Evolutionary conservation across 2,888 invertebrate genomes (phyloP).

Genomic region (Cerceris rybyensis): DNA sequence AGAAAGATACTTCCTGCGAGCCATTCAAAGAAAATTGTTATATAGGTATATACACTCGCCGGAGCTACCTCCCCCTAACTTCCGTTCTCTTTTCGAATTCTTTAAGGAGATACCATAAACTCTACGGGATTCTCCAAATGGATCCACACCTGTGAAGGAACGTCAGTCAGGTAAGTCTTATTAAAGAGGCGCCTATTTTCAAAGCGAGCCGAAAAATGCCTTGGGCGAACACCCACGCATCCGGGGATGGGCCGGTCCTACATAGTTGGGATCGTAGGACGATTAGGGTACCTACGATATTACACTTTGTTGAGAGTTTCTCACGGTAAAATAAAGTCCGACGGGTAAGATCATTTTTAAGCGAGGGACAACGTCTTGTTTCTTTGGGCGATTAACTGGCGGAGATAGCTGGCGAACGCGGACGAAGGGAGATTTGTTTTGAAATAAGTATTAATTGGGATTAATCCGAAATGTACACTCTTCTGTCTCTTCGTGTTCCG

Average conservation of each 20-base stretch:
- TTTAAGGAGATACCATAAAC: slow-evolving; percentile 20
- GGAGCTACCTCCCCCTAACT: slow-evolving; percentile 20
- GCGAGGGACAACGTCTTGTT: slow-evolving; percentile 7
- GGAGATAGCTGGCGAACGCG: slow-evolving; percentile 6
- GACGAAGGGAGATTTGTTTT: background rate
- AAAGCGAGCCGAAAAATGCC: slow-evolving; percentile 43
- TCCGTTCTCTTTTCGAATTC: slow-evolving; percentile 55
- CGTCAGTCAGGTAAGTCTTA: slow-evolving; percentile 46
- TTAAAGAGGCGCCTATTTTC: slow-evolving; percentile 46
- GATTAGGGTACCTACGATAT: slow-evolving; percentile 41
- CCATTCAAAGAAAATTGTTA: background rate
- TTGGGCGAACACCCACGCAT: slow-evolving; percentile 60
- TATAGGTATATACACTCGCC: background rate
- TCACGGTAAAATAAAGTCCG: slow-evolving; percentile 56
- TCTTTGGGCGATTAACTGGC: slow-evolving; percentile 38
- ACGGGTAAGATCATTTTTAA: background rate
- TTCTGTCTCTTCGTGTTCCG: no score
- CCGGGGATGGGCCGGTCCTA: slow-evolving; percentile 29
- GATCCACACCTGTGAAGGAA: slow-evolving; percentile 56
- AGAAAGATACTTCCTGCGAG: slow-evolving; percentile 17
- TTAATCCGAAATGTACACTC: no score
- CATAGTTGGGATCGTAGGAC: slow-evolving; percentile 26
- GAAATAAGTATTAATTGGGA: no score
- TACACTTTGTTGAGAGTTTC: slow-evolving; percentile 50
- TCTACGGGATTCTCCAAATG: slow-evolving; percentile 38